Base-by-base conservation (phyloP, 1,140 invertebrate species). In the Apis laboriosa region DNA sequence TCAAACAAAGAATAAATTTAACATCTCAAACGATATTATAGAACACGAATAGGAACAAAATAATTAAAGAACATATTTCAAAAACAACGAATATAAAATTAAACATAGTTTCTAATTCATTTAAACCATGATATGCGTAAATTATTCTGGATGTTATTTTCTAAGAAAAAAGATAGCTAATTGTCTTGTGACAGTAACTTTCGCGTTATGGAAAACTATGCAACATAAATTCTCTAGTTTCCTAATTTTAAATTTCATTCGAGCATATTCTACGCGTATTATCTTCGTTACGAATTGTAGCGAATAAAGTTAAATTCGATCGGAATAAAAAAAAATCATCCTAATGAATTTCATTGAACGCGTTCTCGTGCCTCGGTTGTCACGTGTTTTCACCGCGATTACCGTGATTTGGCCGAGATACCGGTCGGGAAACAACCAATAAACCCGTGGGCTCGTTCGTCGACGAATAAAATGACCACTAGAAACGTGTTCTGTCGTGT, bases 381-480 rank as follows among this genome's bases (percentile, higher is more conserved):
- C 53, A 67, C 79, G 71, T 66, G 71, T 64, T 75, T 43, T 13
- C 49, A 34, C 28, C 24, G 15, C 79, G 34, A 80, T 80, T 75
- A 67, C 72, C 72, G 72, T 56, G 63, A 81, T 81, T 81, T 34
- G 61, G 49, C 49, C 55, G n/a, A 71, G 68, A 79, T 71, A 61
- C 56, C 28, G 24, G 17, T 12, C 43, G 58, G 58, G 53, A 68
- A 81, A 81, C 72, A 81, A 67, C 63, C 79, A 81, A 76, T 76
- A 76, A 66, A 81, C 72, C 60, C 24, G 61, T n/a, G 70, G 43
- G 28, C 58, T 80, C 60, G 56, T 72, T 79, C 67, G 43, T 28
- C 19, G 66, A 55, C 77, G 68, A 80, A 75, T 80, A 80, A 80
- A 74, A 74, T 75, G 79, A 75, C 71, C 71, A 34, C 55, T 64